These are phyloP conservation scores for Megalonaias nervosa DNA, from an alignment of 1,140 invertebrate genomes.

Conservation along the genomic window DNA sequence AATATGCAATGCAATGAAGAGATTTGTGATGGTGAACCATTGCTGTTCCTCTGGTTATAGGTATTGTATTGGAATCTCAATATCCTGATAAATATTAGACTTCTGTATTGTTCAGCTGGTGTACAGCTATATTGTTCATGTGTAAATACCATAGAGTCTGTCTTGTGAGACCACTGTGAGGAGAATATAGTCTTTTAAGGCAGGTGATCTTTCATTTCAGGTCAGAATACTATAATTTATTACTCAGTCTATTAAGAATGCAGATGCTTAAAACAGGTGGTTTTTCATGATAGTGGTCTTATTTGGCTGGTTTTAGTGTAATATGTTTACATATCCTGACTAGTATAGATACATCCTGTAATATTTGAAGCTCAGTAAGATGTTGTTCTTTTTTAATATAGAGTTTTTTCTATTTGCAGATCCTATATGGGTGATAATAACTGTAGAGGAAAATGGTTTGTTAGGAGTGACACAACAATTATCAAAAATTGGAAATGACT, in stretches of 20 bases:
- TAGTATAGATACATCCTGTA: neutral
- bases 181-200: too few species aligned
- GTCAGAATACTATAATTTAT: too few species aligned
- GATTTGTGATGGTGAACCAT: too few species aligned
- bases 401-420: conserved; percentile 73
- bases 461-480: conserved; percentile 81
- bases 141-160: neutral
- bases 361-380: too few species aligned
- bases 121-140: neutral
- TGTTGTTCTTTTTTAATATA: neutral
- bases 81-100: neutral
- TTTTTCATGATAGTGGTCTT: too few species aligned
- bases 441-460: conserved; percentile 79
- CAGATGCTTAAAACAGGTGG: too few species aligned
- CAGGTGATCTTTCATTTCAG: too few species aligned
- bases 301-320: too few species aligned
- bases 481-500: conserved; percentile 67
- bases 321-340: neutral
- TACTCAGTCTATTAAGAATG: too few species aligned
- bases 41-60: neutral
- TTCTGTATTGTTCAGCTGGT: neutral
- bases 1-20: too few species aligned
- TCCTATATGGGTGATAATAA: conserved; percentile 80
- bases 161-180: too few species aligned
- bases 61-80: neutral